A percentile compares a stretch with the other conserved stretches of the same genome.
Evolutionary conservation across 2,888 invertebrate genomes (phyloP).

Genomic region (Brachylomia viminalis): DNA sequence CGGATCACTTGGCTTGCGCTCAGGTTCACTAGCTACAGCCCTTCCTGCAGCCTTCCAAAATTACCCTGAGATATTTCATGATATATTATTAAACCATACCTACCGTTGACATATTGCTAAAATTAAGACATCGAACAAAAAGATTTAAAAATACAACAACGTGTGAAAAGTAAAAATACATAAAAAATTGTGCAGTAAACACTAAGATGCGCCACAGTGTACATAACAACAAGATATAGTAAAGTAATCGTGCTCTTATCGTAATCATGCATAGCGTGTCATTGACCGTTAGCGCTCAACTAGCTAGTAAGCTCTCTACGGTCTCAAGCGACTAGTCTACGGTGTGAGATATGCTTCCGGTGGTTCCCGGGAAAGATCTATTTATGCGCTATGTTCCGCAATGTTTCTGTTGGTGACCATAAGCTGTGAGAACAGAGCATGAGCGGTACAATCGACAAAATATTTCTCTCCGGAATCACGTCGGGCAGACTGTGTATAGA

Average conservation of each 20-base stretch:
- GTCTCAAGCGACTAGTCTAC: slow-evolving; percentile 88
- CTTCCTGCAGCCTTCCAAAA: slow-evolving; percentile 78
- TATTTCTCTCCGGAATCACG: slow-evolving; percentile 91
- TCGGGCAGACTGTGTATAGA: slow-evolving; percentile 89
- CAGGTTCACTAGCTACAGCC: slow-evolving; percentile 82
- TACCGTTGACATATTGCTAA: slow-evolving; percentile 58
- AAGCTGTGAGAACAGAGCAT: slow-evolving; percentile 85
- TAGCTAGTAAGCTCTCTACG: slow-evolving; percentile 83
- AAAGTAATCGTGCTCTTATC: slow-evolving; percentile 87
- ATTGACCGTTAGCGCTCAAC: slow-evolving; percentile 84
- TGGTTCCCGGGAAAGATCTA: slow-evolving; percentile 90
- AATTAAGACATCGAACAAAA: slow-evolving; percentile 60
- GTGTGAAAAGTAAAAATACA: slow-evolving; percentile 68
- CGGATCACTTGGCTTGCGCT: slow-evolving; percentile 84
- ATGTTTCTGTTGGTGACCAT: slow-evolving; percentile 84
- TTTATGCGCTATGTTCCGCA: slow-evolving; percentile 90
- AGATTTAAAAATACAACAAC: slow-evolving; percentile 56
- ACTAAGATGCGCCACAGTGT: slow-evolving; percentile 82
- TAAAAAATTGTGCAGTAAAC: slow-evolving; percentile 84
- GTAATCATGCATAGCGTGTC: slow-evolving; percentile 90
- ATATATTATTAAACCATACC: slow-evolving; percentile 73
- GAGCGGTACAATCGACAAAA: slow-evolving; percentile 90
- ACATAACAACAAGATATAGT: slow-evolving; percentile 78
- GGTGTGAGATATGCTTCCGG: slow-evolving; percentile 86
- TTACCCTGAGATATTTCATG: slow-evolving; percentile 77